phyloP scores from a whole-genome alignment of 37 sponge, comb jelly and placozoan genomes.

The Hormiphora californensis region DNA sequence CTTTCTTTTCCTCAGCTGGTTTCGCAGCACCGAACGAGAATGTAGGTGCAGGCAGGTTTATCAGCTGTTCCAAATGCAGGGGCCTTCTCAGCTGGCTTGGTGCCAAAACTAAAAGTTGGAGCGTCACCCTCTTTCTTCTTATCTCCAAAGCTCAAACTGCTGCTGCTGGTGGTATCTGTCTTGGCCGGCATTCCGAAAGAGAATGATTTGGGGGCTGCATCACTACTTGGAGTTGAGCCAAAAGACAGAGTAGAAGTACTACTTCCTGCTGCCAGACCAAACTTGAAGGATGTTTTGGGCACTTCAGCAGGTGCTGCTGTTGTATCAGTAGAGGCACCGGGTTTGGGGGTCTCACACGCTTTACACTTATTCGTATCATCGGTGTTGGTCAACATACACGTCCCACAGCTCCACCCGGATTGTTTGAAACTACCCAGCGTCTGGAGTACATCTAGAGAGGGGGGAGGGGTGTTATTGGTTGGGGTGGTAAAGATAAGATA shows the following conservation, averaged over 20 bases:
- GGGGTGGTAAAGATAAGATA: too few relatives aligned
- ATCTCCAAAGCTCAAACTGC: neutral
- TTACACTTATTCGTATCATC: neutral
- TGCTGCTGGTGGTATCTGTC: too few relatives aligned
- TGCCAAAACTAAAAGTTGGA: neutral
- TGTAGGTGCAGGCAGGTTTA: too few relatives aligned
- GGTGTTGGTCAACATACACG: slow-evolving; percentile 28
- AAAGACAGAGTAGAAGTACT: neutral
- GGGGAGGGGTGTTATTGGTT: too few relatives aligned
- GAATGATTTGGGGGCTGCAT: too few relatives aligned
- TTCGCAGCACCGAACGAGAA: neutral
- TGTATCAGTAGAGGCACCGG: neutral
- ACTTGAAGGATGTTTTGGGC: neutral
- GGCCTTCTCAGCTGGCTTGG: neutral
- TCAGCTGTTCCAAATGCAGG: too few relatives aligned
- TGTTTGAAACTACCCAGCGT: neutral
- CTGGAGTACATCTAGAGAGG: neutral
- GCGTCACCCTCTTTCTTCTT: neutral
- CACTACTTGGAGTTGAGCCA: too few relatives aligned
- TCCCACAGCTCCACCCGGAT: slow-evolving; percentile 28
- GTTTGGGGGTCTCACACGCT: neutral
- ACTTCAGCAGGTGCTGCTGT: too few relatives aligned
- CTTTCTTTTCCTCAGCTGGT: neutral
- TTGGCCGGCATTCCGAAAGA: too few relatives aligned
- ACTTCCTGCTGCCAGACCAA: slow-evolving; percentile 12